These are phyloP conservation scores for Subacronicta megacephala DNA, from an alignment of 2,888 invertebrate genomes.

Conservation along the genomic window DNA sequence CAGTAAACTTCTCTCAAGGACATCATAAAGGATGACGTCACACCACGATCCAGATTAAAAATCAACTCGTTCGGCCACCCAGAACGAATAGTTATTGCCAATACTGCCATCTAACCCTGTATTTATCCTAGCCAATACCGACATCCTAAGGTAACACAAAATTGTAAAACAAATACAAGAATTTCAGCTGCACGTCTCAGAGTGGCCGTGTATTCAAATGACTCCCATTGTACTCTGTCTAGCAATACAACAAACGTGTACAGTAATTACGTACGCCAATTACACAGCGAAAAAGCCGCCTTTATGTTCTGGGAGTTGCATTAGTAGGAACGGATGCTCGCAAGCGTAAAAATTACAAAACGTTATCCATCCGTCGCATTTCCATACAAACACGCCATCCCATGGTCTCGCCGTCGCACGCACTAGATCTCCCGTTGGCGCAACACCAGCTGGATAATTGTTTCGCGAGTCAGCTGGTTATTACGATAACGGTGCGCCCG, in stretches of 20 bases:
- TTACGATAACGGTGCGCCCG: slow-evolving; percentile 71
- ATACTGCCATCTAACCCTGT: too few relatives aligned
- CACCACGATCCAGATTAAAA: too few relatives aligned
- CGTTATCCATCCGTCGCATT: slow-evolving; percentile 42
- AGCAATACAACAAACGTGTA: slow-evolving; percentile 36
- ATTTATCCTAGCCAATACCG: too few relatives aligned
- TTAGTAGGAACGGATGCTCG: slow-evolving; percentile 43
- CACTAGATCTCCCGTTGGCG: slow-evolving; percentile 60
- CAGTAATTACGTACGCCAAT: slow-evolving; percentile 43
- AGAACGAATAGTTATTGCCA: too few relatives aligned
- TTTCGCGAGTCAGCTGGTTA: slow-evolving; percentile 72
- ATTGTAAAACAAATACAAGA: background rate
- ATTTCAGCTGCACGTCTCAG: slow-evolving; percentile 18
- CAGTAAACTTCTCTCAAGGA: too few relatives aligned
- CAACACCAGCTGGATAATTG: slow-evolving; percentile 72
- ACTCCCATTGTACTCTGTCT: slow-evolving; percentile 41
- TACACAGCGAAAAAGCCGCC: slow-evolving; percentile 42
- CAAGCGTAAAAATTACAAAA: slow-evolving; percentile 55
- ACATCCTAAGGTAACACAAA: too few relatives aligned
- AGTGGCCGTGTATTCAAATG: slow-evolving; percentile 35
- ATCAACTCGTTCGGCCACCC: too few relatives aligned
- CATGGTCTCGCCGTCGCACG: slow-evolving; percentile 49
- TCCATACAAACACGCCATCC: slow-evolving; percentile 49
- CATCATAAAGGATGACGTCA: too few relatives aligned
- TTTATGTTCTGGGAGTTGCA: slow-evolving; percentile 42